Evolutionary conservation across 2,888 invertebrate genomes (phyloP), one percentile per base, ranked within the genome.

Genomic region (Acanthococcus lagerstroemiae): DNA sequence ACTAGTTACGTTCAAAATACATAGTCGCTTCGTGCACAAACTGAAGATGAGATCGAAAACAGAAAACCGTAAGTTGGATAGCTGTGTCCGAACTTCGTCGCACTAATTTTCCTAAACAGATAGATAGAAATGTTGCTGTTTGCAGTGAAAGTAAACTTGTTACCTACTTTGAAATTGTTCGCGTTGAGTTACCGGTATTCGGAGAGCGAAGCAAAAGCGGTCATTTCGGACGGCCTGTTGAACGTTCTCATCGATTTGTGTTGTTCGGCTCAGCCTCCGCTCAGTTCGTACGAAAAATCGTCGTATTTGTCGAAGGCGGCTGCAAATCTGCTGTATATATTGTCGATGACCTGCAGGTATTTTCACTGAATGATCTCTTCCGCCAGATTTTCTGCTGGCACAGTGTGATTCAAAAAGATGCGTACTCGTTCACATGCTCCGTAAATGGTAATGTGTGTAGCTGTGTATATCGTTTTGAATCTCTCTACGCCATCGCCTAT

Each of bases 291-390:
- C 7, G 52, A 61, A 44, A 52, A 50, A 19, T 50, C 52, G 9
- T 61, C 61, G 22, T 52, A 61, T 37, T 37, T 61, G 26, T 61
- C 61, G 17, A 61, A 61, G 48, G 61, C 61, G 17, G 27, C 61
- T 12, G 27, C 61, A 5, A 61, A 61, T 52, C 52, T 61, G 7
- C 22, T 61, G 30, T 61, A 61, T 25, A 54, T 61, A 21, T 15
- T 61, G 22, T 27, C 61, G 12, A 30, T 61, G n/a, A 48, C 61
- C 26, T 61, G 61, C 61, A 61, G 61, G 61, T 61, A 57, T 21
- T 12, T n/a, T 12, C n/a, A 27, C 21, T 1, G 7, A 3, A n/a
- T n/a, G n/a, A n/a, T n/a, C n/a, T n/a, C n/a, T n/a, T n/a, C n/a
- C n/a, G n/a, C n/a, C n/a, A n/a, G n/a, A n/a, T n/a, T n/a, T n/a